Conservation (phyloP, 92 coral and sea anemone genomes). For the Porites cylindrica region DNA sequence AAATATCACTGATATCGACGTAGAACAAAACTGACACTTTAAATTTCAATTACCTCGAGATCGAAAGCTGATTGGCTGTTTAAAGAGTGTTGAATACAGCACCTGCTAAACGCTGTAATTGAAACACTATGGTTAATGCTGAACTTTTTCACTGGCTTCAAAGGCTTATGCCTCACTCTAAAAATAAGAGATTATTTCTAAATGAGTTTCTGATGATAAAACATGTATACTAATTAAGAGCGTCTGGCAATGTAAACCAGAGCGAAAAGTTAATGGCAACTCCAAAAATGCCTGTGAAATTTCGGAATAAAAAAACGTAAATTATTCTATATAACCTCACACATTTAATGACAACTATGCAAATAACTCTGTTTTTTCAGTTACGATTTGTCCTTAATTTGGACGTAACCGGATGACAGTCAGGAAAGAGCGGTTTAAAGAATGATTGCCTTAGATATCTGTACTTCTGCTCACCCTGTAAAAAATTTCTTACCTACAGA, state of each 20-base stretch:
- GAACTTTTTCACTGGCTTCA: not conserved
- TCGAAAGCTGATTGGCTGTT: conserved; percentile 10
- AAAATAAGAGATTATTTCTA: not conserved
- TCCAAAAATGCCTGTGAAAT: too few species aligned
- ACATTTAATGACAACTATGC: too few species aligned
- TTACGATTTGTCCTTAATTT: too few species aligned
- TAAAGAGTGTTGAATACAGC: not conserved
- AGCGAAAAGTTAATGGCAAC: not conserved
- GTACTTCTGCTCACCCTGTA: too few species aligned
- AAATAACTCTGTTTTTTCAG: too few species aligned
- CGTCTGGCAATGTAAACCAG: not conserved
- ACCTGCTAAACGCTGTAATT: not conserved
- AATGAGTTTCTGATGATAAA: not conserved
- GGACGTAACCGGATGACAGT: too few species aligned
- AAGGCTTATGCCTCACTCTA: too few species aligned
- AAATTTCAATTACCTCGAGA: not conserved
- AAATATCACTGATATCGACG: not conserved
- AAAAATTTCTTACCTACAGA: too few species aligned
- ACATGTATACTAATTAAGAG: not conserved
- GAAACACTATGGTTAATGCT: not conserved
- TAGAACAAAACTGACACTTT: conserved; percentile 10
- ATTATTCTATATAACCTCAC: too few species aligned
- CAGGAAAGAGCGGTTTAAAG: too few species aligned
- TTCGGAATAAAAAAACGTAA: too few species aligned
- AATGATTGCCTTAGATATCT: too few species aligned